These are phyloP conservation scores for Drosophila yooni DNA, from an alignment of 2,888 invertebrate genomes.

Conservation along the genomic window DNA sequence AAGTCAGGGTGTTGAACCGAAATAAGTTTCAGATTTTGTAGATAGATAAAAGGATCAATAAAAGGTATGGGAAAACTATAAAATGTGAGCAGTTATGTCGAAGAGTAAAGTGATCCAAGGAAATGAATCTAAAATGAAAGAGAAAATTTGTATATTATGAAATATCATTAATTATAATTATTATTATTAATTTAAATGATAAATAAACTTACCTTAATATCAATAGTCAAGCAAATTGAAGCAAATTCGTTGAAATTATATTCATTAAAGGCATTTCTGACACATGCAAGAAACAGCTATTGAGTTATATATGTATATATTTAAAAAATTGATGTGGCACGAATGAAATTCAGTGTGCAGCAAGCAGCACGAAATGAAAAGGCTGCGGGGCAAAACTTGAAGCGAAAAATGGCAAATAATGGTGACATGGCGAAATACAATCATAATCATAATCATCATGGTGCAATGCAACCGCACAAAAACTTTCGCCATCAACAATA, in stretches of 20 bases:
- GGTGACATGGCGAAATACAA: constrained; percentile 81
- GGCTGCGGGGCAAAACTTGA: constrained; percentile 55
- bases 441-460: constrained; percentile 64
- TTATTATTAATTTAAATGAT: constrained; percentile 14
- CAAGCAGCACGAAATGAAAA: constrained; percentile 25
- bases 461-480: constrained; percentile 62
- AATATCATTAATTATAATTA: background rate
- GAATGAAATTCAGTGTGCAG: constrained; percentile 54
- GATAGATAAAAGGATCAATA: no score
- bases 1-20: background rate
- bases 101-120: no score
- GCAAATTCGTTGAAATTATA: constrained; percentile 67
- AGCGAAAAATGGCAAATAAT: constrained; percentile 79
- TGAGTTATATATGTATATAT: constrained; percentile 31
- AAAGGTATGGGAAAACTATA: no score
- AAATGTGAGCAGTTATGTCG: no score
- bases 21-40: background rate
- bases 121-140: no score
- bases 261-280: background rate
- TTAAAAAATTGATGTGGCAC: constrained; percentile 53
- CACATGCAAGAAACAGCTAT: constrained; percentile 20
- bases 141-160: background rate
- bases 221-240: constrained; percentile 61
- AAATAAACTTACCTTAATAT: constrained; percentile 61
- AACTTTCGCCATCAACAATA: constrained; percentile 75